Conservation (phyloP, 2,113 vertebrate species). For the Eulemur macaco region DNA sequence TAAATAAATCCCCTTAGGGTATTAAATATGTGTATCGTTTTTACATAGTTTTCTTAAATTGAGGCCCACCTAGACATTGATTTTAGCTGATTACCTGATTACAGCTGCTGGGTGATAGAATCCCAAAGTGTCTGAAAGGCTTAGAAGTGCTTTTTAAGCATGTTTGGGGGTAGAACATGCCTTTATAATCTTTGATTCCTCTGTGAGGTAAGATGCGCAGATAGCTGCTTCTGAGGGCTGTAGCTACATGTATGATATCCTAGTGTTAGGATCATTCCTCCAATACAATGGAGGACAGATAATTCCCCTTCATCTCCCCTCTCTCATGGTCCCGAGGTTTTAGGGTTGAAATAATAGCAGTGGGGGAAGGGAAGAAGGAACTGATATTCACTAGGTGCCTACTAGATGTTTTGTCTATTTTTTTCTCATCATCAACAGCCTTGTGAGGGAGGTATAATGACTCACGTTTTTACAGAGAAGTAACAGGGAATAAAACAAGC, state of each 20-base stretch:
- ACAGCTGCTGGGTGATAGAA: not conserved
- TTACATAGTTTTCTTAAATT: not conserved
- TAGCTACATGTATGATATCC: not conserved
- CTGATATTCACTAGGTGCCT: not conserved
- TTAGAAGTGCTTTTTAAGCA: not conserved
- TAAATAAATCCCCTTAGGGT: not conserved
- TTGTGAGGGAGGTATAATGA: not conserved
- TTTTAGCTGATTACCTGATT: not conserved
- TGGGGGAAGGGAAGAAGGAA: not conserved
- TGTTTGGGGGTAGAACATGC: not conserved
- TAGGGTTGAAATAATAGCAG: not conserved
- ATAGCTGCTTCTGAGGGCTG: not conserved
- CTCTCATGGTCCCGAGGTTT: not conserved
- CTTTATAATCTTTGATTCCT: not conserved
- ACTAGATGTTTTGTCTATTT: not conserved
- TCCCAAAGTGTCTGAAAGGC: not conserved
- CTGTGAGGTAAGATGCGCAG: not conserved
- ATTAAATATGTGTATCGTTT: conserved; percentile 1
- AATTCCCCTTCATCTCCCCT: not conserved
- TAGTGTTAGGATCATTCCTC: not conserved
- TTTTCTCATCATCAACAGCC: not conserved
- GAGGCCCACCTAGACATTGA: not conserved
- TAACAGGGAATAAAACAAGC: not conserved
- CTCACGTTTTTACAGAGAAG: not conserved
- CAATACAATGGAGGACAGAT: too few species aligned